A percentile compares a stretch with the other conserved stretches of the same genome.
Conservation (phyloP, 2,113 vertebrate genomes). For the Bettongia penicillata region DNA sequence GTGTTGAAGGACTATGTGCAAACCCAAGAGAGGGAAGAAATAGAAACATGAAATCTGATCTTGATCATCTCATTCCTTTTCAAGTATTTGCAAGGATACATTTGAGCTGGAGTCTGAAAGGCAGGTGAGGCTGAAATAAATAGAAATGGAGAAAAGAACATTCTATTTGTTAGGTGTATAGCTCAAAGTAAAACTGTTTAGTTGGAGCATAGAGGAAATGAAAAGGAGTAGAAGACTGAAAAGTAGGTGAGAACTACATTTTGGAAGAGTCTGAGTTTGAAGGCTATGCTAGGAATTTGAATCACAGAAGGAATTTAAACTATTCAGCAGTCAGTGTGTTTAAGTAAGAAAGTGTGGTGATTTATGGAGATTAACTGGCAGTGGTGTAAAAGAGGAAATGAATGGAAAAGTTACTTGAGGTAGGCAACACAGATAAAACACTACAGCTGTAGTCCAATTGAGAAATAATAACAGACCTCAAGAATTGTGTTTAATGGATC, state of each 20-base stretch:
- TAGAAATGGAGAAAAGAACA: not conserved
- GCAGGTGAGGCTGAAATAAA: not conserved
- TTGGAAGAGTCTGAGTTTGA: not conserved
- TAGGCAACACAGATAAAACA: not conserved
- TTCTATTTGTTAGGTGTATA: not conserved
- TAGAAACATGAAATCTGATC: not conserved
- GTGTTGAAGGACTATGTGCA: not conserved
- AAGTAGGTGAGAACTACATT: not conserved
- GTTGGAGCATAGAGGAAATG: not conserved
- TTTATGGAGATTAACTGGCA: not conserved
- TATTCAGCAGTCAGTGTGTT: not conserved
- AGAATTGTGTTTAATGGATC: not conserved
- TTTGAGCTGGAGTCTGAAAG: not conserved
- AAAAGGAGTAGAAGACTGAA: not conserved
- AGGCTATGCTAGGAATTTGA: too few species aligned
- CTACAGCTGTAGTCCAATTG: not conserved
- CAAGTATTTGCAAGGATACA: not conserved
- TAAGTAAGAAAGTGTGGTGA: not conserved
- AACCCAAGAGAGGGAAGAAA: not conserved
- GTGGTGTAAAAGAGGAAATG: not conserved
- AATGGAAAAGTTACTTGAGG: not conserved
- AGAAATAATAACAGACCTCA: not conserved
- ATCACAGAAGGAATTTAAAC: too few species aligned
- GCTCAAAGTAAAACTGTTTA: not conserved
- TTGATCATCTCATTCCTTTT: too few species aligned